These are phyloP conservation scores for Barnardius zonarius DNA, from an alignment of 2,113 vertebrate species.

Conservation along the genomic window DNA sequence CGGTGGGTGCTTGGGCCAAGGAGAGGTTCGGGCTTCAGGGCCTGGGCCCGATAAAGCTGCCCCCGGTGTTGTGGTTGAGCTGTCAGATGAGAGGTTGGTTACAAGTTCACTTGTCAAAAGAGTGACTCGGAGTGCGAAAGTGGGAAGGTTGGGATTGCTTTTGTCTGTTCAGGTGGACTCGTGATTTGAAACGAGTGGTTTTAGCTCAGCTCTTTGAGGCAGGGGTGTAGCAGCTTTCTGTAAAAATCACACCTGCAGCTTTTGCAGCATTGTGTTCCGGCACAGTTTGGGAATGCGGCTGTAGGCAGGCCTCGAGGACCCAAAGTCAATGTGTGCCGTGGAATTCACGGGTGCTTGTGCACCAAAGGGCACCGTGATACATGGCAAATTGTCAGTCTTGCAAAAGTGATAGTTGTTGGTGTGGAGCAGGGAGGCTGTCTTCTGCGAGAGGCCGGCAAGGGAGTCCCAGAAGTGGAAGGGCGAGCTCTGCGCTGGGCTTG, in stretches of 20 bases:
- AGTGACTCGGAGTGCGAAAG: background rate
- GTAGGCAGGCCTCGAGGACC: background rate
- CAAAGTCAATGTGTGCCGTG: rapidly evolving
- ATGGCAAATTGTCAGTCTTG: rapidly evolving
- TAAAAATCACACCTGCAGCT: background rate
- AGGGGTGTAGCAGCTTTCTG: rapidly evolving
- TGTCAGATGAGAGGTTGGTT: background rate
- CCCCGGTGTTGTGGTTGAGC: background rate
- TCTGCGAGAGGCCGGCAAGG: rapidly evolving
- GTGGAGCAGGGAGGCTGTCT: background rate
- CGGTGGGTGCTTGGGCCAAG: background rate
- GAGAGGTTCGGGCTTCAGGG: background rate
- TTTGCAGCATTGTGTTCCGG: rapidly evolving
- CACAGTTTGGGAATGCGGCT: rapidly evolving
- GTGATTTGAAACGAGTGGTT: background rate
- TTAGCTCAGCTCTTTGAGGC: background rate
- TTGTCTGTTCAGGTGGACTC: background rate
- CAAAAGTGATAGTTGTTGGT: background rate
- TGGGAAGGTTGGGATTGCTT: background rate
- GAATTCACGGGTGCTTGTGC: background rate
- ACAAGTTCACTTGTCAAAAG: background rate
- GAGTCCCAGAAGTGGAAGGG: background rate
- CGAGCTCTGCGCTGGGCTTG: background rate
- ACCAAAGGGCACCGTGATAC: rapidly evolving
- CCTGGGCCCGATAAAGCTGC: background rate